Conservation (phyloP, 2,113 vertebrate species). For the Tachuris rubrigastra region DNA sequence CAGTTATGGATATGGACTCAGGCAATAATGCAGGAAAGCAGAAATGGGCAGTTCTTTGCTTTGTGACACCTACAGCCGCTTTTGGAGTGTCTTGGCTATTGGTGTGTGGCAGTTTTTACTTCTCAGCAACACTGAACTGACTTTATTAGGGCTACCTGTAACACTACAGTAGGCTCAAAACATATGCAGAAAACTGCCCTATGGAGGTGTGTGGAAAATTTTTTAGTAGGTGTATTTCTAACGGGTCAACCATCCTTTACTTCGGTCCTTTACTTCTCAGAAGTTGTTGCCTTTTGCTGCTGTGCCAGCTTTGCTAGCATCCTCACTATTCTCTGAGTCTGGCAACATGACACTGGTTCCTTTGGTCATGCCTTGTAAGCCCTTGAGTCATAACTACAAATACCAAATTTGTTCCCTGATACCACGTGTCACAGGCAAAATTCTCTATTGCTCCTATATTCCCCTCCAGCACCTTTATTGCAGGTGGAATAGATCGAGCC, state of each 20-base stretch:
- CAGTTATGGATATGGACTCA: not conserved
- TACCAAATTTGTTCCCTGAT: not conserved
- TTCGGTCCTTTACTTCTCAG: not conserved
- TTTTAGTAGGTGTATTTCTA: not conserved
- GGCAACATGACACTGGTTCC: not conserved
- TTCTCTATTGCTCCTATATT: not conserved
- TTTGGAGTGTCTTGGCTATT: not conserved
- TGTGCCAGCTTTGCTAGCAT: not conserved
- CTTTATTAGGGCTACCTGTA: not conserved
- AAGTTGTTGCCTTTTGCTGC: not conserved
- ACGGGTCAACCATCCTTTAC: not conserved
- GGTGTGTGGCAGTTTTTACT: not conserved
- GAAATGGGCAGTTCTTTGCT: not conserved
- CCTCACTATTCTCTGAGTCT: not conserved
- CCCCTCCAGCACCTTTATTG: not conserved
- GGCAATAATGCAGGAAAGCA: not conserved
- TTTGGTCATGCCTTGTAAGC: not conserved
- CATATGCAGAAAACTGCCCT: not conserved
- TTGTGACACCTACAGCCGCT: not conserved
- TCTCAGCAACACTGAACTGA: not conserved
- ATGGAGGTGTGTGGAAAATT: not conserved
- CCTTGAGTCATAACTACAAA: not conserved
- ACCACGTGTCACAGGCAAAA: not conserved
- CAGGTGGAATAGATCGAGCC: not conserved
- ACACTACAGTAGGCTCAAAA: not conserved